A percentile compares a stretch with the other conserved stretches of the same genome.
Evolutionary conservation across 2,113 vertebrate genomes (phyloP).

Genomic region (Trinectes maculatus): DNA sequence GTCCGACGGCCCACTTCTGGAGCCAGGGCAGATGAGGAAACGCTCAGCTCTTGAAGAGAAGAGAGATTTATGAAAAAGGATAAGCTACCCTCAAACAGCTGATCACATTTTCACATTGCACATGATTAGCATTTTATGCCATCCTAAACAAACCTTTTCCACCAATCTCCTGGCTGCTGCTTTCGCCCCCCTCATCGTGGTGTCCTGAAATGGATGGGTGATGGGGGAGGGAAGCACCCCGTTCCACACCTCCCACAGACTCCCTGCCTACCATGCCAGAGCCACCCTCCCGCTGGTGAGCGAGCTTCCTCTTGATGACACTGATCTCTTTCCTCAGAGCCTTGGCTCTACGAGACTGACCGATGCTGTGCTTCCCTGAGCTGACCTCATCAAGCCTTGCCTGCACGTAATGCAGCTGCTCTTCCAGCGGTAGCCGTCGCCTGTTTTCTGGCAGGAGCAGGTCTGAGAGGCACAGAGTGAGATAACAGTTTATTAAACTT

Average conservation of each 20-base stretch:
- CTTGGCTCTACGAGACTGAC: constrained; percentile 92
- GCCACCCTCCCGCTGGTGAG: constrained; percentile 89
- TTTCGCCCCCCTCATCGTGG: constrained; percentile 94
- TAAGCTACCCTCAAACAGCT: not conserved
- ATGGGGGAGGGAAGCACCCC: constrained; percentile 72
- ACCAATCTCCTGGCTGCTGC: constrained; percentile 97
- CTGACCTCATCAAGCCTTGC: constrained; percentile 89
- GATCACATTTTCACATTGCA: not conserved
- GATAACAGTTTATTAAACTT: not conserved
- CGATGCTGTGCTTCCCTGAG: constrained; percentile 92
- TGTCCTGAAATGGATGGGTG: constrained; percentile 81
- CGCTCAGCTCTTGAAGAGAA: constrained; percentile 83
- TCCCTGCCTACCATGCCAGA: constrained; percentile 81
- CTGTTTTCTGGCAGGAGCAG: constrained; percentile 89
- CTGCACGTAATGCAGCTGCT: constrained; percentile 93
- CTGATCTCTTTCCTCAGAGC: constrained; percentile 98
- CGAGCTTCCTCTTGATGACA: constrained; percentile 91
- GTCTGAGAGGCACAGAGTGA: constrained; percentile 73
- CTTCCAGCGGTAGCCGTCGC: constrained; percentile 90
- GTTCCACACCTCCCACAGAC: constrained; percentile 69
- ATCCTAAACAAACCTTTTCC: constrained; percentile 74
- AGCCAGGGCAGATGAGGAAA: constrained; percentile 90
- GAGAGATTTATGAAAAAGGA: constrained; percentile 10
- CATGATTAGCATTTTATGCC: not conserved
- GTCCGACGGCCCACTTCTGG: constrained; percentile 97